Evolutionary conservation across 2,113 vertebrate genomes (phyloP), one percentile per base, ranked within the genome.

Genomic region (Eidolon helvum): DNA sequence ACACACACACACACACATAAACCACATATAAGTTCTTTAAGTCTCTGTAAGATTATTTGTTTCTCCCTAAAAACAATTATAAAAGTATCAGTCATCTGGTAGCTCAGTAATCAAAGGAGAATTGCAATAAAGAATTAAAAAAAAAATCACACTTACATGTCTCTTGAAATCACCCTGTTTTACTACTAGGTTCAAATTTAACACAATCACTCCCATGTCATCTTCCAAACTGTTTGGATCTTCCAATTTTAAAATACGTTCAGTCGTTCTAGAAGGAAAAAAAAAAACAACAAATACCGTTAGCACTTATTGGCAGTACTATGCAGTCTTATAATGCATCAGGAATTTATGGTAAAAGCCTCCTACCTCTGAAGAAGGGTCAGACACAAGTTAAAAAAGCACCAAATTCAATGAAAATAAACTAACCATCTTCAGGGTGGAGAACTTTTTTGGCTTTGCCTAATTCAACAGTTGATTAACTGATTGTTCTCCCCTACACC

Each of bases 201-300:
- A 97, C 33, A 99, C 35, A 82, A 99, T 99, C 75, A 99, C 99
- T 53, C 99, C 99, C 99, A 99, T 99, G 97, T 99, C 99, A 19
- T 99, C 98, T 97, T 99, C 99, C 96, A 99, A 99, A 97, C 99
- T 99, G 98, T 99, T 99, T 21, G 99, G 99, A 97, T 99, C 99
- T 96, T 99, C 98, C 66, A 99, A 98, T 97, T 59, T 98, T 97
- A 99, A 98, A 94, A 99, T 97, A 96, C 98, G 98, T 97, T 99
- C 99, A 45, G 98, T 98, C 8, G 98, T 99, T 97, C 99, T 99
- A 96, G 2, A 94, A 87, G 77, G 0, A 71, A 87, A 93, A 92
- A 86, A 61, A 45, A 92, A 86, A 61, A 45, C 1, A 69, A 89
- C 3, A n/a, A 66, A n/a, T 11, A 35, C 83, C 1, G 14, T 66